Evolutionary conservation across 2,888 invertebrate genomes (phyloP), one percentile per base, ranked within the genome.

Genomic region (Andrena flavipes): DNA sequence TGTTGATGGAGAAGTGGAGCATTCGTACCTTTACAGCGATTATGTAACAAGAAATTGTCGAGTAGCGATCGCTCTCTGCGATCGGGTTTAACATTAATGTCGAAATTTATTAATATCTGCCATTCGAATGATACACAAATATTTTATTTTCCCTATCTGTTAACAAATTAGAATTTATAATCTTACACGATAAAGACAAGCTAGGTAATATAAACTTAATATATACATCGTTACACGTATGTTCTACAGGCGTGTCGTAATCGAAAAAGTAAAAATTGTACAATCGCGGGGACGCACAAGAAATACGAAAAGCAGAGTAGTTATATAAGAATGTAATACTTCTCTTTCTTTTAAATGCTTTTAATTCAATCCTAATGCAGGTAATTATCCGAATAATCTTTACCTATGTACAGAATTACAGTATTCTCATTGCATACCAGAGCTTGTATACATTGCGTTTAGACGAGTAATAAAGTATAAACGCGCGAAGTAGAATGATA

Each of bases 361-460:
- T 72, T 75, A 68, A 67, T 74, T 71, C 23, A 59, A n/a, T 60
- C 26, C 48, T 60, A 71, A 49, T 75, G 59, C 63, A 62, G 48
- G 13, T 54, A 68, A 63, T 80, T 59, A 64, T 60, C 67, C 23
- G 13, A 69, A 74, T 42, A 42, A 30, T 62, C 56, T 67, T 82
- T 76, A 80, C 51, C 84, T 86, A 87, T 87, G 63, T 87, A 87
- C 87, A 87, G 79, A 80, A 83, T 83, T 84, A 84, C 51, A 80
- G 77, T 76, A 80, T 68, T 56, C 42, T 42, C 29, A 7, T 42
- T 48, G 60, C 16, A 42, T 68, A 60, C 63, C 23, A 67, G 30
- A 67, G 49, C 42, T 69, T 59, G 54, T 70, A 23, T 77, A 67
- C 30, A 72, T 30, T 59, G 54, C 33, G 51, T 76, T 71, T 68